Evolutionary conservation across 2,113 vertebrate species (phyloP), one percentile per base, ranked within the genome.

Genomic region (Acrocephalus kingi): DNA sequence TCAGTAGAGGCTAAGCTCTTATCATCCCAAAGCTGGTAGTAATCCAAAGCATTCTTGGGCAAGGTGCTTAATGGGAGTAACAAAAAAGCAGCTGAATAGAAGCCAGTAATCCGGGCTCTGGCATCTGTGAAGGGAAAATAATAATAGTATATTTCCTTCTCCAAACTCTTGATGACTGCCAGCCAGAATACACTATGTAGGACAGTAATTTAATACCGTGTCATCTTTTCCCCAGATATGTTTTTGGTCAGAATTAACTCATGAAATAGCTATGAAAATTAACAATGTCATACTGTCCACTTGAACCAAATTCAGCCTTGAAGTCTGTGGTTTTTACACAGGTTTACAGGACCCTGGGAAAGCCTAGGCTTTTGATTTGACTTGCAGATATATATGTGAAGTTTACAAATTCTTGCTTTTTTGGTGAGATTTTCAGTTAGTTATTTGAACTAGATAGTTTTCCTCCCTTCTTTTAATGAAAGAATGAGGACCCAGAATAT

Each of bases 111-210:
- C 56, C 10, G 0, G 45, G 33, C 41, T 84, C 55, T 94, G 93
- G 74, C 73, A 54, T 84, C 31, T 84, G 14, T 2, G 0, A 79
- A 95, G 84, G 80, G 86, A 84, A 95, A 92, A 93, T 91, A 81
- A 78, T 91, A 84, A 94, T 35, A 68, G 31, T 39, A 72, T 87
- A 91, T 92, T 84, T 94, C 62, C 80, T 90, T 89, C 77, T 93
- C 48, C 0, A 11, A 86, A 90, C 17, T 72, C 81, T 69, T 89
- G 46, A 67, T 89, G 80, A 86, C 58, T 76, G 62, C 61, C 49
- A 93, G 24, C 68, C 86, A 81, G 79, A 91, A 72, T 49, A 79
- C 16, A 62, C 9, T 91, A 45, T 82, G 62, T 55, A 76, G 77
- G 71, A 61, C 74, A 83, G 84, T 52, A 96, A 89, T 76, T 68